These are phyloP conservation scores for Idaea biselata DNA, from an alignment of 2,888 invertebrate species.

Conservation along the genomic window DNA sequence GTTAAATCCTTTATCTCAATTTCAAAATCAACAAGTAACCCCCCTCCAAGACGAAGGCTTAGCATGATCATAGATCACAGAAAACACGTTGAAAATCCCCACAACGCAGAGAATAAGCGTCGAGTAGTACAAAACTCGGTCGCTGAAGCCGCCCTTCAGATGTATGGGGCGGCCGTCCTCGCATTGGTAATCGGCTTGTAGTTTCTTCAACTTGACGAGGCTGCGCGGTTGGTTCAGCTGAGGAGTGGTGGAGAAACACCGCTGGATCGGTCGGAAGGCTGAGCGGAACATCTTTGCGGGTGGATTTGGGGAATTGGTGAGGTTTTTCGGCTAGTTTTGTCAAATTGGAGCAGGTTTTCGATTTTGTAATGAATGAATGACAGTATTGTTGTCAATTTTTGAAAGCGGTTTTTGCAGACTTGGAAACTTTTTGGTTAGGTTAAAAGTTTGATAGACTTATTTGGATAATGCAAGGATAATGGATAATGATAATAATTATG, in stretches of 20 bases:
- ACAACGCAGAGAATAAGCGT: conserved; percentile 29
- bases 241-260: neutral
- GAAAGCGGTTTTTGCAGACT: too few species aligned
- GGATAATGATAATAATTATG: too few species aligned
- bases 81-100: conserved; percentile 24
- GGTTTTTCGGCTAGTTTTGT: neutral
- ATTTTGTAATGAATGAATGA: neutral
- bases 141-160: conserved; percentile 39
- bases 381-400: too few species aligned
- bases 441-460: too few species aligned
- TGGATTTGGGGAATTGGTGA: neutral
- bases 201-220: conserved; percentile 31
- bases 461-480: too few species aligned
- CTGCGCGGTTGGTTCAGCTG: neutral
- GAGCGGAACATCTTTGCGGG: neutral
- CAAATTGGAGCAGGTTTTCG: neutral
- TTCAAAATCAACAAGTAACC: neutral
- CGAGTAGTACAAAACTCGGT: conserved; percentile 35
- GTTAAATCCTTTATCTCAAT: too few species aligned
- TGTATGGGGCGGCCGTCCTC: conserved; percentile 43
- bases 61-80: conserved; percentile 38
- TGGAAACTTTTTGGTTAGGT: too few species aligned
- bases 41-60: conserved; percentile 44
- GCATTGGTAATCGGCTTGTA: conserved; percentile 42
- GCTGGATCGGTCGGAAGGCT: neutral